A percentile compares a stretch with the other conserved stretches of the same genome.
phyloP scores from a whole-genome alignment of 2,113 vertebrate species.

The Elgaria multicarinata region DNA sequence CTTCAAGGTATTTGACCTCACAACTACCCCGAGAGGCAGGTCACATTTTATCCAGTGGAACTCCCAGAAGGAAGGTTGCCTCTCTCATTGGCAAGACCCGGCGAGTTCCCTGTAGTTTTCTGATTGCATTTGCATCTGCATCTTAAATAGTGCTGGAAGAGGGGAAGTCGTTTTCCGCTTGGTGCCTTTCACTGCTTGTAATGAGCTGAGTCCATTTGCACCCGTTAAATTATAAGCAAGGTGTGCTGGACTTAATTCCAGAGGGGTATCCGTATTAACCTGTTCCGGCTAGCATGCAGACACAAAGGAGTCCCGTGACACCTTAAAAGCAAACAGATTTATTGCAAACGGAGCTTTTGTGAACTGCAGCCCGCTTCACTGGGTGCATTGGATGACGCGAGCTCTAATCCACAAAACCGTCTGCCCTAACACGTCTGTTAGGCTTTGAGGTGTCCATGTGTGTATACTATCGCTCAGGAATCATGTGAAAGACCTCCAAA shows the following conservation, averaged over 20 bases:
- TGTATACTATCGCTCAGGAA: neutral
- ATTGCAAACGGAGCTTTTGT: neutral
- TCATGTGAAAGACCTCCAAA: neutral
- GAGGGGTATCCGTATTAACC: neutral
- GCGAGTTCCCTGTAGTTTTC: neutral
- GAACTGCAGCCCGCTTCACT: neutral
- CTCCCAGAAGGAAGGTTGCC: neutral
- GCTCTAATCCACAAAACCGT: neutral
- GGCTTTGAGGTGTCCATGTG: neutral
- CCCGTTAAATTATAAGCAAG: neutral
- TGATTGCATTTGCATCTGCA: neutral
- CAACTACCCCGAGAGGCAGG: neutral
- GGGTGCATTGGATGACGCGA: neutral
- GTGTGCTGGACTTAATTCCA: neutral
- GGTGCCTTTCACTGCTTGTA: neutral
- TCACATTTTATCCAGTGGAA: neutral
- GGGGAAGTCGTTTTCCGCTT: neutral
- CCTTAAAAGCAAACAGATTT: neutral
- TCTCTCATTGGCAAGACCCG: neutral
- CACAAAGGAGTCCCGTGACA: neutral
- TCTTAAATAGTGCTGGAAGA: neutral
- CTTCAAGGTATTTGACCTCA: neutral
- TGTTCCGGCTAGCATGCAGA: neutral
- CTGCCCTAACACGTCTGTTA: neutral
- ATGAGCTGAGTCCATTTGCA: neutral